A percentile compares a stretch with the other conserved stretches of the same genome.
These are phyloP conservation scores for Horisme vitalbata DNA, from an alignment of 2,888 invertebrate species.

Conservation along the genomic window DNA sequence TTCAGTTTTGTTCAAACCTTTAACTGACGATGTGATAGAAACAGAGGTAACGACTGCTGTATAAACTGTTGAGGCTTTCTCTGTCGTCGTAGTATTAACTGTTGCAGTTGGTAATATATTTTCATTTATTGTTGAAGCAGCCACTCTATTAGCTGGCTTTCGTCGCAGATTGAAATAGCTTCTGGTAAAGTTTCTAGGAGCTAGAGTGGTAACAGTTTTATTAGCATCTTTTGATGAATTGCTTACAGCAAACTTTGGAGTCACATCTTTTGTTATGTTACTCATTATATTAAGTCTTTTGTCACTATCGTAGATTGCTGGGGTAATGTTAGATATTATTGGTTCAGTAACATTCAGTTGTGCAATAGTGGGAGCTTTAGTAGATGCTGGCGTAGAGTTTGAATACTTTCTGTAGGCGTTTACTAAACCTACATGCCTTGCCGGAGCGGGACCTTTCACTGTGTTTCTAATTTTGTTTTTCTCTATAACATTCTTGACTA, in stretches of 20 bases:
- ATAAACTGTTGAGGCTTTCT: slow-evolving; percentile 74
- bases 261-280: slow-evolving; percentile 35
- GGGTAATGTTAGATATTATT: slow-evolving; percentile 50
- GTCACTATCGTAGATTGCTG: slow-evolving; percentile 45
- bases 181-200: slow-evolving; percentile 65
- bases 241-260: slow-evolving; percentile 37
- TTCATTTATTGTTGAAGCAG: slow-evolving; percentile 58
- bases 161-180: slow-evolving; percentile 65
- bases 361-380: slow-evolving; percentile 54
- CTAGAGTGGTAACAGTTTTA: slow-evolving; percentile 47
- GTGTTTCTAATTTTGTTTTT: slow-evolving; percentile 79
- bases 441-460: slow-evolving; percentile 77
- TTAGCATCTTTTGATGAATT: slow-evolving; percentile 44
- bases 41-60: slow-evolving; percentile 80
- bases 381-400: slow-evolving; percentile 55
- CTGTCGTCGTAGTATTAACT: slow-evolving; percentile 68
- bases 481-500: slow-evolving; percentile 79
- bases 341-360: slow-evolving; percentile 63
- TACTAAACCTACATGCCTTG: slow-evolving; percentile 69
- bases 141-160: slow-evolving; percentile 58
- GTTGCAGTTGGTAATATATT: slow-evolving; percentile 39
- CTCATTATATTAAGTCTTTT: slow-evolving; percentile 47
- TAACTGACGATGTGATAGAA: slow-evolving; percentile 78
- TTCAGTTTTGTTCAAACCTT: slow-evolving; percentile 73
- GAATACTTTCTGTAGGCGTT: slow-evolving; percentile 74